Evolutionary conservation across 2,113 vertebrate genomes (phyloP), one percentile per base, ranked within the genome.

Genomic region (Anarhynchus alexandrinus): DNA sequence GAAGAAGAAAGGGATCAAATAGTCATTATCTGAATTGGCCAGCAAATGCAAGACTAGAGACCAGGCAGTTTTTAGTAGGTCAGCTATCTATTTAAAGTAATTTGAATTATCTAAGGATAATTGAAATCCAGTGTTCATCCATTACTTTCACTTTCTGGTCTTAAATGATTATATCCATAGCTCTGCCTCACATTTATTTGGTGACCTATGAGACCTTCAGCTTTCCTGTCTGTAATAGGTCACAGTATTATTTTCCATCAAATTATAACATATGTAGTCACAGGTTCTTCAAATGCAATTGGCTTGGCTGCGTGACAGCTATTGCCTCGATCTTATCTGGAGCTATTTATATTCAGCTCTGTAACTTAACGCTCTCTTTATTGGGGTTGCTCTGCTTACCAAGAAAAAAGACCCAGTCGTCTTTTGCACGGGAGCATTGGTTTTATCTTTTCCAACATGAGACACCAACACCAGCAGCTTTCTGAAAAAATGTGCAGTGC

Each of bases 91-190:
- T 96, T 96, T 96, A 96, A 97, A 94, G 95, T 88, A 71, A 96
- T 96, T 95, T 93, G 93, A 97, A 97, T 97, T 91, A 96, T 97
- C 92, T 96, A 43, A 95, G 87, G 92, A 95, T 97, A 97, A 97
- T 96, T 97, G 95, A 97, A 97, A 97, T 88, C 95, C 91, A 88
- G 83, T 64, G 65, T 78, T 93, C 95, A 92, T 95, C 96, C 88
- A 94, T 97, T 95, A 82, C 87, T 88, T 81, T 82, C 36, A 65
- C 77, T 92, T 86, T 74, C 0, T 4, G 86, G 43, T 89, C 78
- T 95, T 84, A 96, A 95, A 96, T 96, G 34, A 90, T 96, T 73
- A 90, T 93, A 94, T 93, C 93, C 69, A 20, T 62, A 52, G 92
- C 92, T 90, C 59, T 90, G 86, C 91, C 80, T 96, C 88, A 17